These are phyloP conservation scores for Lamproptera curius DNA, from an alignment of 2,888 invertebrate genomes.

Conservation along the genomic window DNA sequence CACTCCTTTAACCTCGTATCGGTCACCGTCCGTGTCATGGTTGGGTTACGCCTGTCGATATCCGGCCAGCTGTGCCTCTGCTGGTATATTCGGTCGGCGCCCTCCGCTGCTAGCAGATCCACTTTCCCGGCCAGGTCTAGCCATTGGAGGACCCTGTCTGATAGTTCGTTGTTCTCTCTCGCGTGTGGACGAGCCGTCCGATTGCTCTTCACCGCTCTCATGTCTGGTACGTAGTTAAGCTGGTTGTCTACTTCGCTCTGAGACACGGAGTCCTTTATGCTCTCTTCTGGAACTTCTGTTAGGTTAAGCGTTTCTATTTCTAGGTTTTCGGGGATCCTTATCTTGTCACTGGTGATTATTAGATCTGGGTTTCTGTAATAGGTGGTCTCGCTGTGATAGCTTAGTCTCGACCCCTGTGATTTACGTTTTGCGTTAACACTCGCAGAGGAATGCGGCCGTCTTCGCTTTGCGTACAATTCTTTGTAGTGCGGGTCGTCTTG, in stretches of 20 bases:
- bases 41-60: constrained; percentile 51
- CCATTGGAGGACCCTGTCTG: constrained; percentile 89
- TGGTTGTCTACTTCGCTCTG: constrained; percentile 43
- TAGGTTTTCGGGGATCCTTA: constrained; percentile 35
- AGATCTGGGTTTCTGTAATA: constrained; percentile 52
- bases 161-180: constrained; percentile 61
- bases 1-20: constrained; percentile 50
- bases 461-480: constrained; percentile 42
- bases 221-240: constrained; percentile 41
- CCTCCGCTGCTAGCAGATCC: constrained; percentile 57
- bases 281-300: constrained; percentile 52
- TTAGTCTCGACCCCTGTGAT: constrained; percentile 42
- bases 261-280: constrained; percentile 50
- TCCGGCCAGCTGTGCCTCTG: constrained; percentile 69
- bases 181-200: constrained; percentile 53
- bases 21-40: constrained; percentile 57
- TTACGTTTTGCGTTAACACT: constrained; percentile 34
- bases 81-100: constrained; percentile 54
- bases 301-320: constrained; percentile 53
- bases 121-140: constrained; percentile 84
- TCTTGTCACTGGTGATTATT: constrained; percentile 50
- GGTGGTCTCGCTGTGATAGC: constrained; percentile 42
- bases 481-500: constrained; percentile 78
- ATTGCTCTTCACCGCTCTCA: constrained; percentile 57
- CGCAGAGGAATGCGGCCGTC: constrained; percentile 57